These are phyloP conservation scores for Aphaenogaster ashmeadi DNA, from an alignment of 1,140 invertebrate genomes.

Conservation along the genomic window DNA sequence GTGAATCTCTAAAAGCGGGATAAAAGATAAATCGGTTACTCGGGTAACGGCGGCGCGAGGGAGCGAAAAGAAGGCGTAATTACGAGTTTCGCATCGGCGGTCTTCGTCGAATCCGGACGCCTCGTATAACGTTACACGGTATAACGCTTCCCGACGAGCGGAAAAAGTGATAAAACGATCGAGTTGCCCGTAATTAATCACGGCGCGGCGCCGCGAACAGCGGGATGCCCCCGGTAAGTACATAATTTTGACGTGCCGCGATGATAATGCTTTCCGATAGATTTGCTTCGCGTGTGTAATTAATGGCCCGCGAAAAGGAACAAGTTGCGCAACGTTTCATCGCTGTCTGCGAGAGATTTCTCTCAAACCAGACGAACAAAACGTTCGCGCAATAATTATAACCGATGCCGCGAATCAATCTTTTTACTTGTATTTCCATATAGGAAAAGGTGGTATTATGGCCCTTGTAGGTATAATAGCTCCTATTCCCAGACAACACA, in stretches of 20 bases:
- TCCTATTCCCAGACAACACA: no score
- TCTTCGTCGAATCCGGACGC: slow-evolving; percentile 32
- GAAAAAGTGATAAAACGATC: slow-evolving; percentile 65
- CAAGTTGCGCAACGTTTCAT: slow-evolving; percentile 19
- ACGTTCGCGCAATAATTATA: slow-evolving; percentile 27
- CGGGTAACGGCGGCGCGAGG: background rate
- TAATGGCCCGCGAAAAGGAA: slow-evolving; percentile 59
- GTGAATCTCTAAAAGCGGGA: background rate
- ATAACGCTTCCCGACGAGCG: slow-evolving; percentile 50
- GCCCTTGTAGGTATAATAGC: no score
- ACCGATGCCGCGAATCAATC: background rate
- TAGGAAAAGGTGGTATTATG: no score
- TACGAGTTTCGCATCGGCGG: slow-evolving; percentile 38
- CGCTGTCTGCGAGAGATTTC: slow-evolving; percentile 4
- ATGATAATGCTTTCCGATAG: slow-evolving; percentile 66
- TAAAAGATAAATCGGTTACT: slow-evolving; percentile 12
- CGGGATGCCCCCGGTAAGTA: slow-evolving; percentile 39
- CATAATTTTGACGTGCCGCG: slow-evolving; percentile 62
- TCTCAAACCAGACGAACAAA: background rate
- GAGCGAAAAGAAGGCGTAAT: slow-evolving; percentile 6
- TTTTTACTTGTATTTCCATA: background rate
- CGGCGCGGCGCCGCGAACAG: slow-evolving; percentile 27
- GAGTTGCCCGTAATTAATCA: slow-evolving; percentile 65
- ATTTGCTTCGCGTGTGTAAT: slow-evolving; percentile 63
- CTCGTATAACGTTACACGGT: slow-evolving; percentile 50